phyloP scores from a whole-genome alignment of 2,113 vertebrate genomes.

The Ceyx margarethae region DNA sequence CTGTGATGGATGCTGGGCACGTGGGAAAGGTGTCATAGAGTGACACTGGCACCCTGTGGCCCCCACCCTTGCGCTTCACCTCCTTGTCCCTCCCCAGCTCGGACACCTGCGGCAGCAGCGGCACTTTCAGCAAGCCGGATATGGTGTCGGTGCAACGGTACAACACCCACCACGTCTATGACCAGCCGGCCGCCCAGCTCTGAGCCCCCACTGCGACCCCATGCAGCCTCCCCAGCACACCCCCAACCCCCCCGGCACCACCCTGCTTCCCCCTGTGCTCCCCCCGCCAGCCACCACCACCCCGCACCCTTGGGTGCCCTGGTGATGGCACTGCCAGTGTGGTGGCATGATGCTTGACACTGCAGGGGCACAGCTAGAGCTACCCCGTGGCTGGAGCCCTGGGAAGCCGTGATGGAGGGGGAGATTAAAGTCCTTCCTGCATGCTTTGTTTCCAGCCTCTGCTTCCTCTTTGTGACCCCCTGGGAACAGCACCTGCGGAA shows the following conservation, averaged over 20 bases:
- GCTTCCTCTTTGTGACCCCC: neutral
- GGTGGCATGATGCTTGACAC: accelerated
- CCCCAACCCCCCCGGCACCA: neutral
- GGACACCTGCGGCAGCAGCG: neutral
- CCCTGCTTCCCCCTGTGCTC: neutral
- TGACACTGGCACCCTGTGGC: accelerated
- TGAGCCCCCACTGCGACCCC: neutral
- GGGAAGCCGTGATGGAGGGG: accelerated
- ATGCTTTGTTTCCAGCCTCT: neutral
- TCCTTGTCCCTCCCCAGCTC: constrained; percentile 17
- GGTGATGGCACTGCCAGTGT: accelerated
- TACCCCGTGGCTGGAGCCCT: neutral
- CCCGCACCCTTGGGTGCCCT: neutral
- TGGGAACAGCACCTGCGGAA: accelerated
- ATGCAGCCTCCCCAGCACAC: accelerated
- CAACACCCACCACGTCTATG: constrained; percentile 51
- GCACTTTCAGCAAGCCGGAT: neutral
- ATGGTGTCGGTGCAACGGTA: constrained; percentile 3
- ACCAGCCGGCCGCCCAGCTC: neutral
- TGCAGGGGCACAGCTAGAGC: neutral
- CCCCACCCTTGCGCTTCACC: neutral
- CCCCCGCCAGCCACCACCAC: neutral
- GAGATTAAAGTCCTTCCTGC: neutral
- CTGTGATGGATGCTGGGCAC: neutral
- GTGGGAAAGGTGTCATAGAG: accelerated